These are phyloP conservation scores for Beris morrisii DNA, from an alignment of 2,888 invertebrate species.

Conservation along the genomic window DNA sequence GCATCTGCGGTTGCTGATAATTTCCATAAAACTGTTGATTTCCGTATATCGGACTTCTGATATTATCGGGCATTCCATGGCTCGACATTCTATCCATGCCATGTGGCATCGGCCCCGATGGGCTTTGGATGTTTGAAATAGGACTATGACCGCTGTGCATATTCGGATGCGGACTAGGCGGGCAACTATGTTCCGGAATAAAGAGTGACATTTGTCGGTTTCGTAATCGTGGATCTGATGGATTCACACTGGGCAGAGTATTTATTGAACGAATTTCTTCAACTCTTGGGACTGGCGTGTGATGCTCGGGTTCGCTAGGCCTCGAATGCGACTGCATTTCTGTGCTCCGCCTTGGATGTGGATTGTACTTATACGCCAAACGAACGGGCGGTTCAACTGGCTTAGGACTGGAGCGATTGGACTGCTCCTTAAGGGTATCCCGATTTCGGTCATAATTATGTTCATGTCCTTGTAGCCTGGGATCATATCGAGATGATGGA, in stretches of 20 bases:
- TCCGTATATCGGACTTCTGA: slow-evolving; percentile 1
- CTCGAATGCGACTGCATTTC: neutral
- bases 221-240: slow-evolving; percentile 38
- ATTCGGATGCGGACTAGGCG: neutral
- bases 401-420: neutral
- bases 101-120: slow-evolving; percentile 31
- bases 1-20: slow-evolving; percentile 10
- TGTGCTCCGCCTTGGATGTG: slow-evolving; percentile 47
- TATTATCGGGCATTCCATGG: slow-evolving; percentile 10
- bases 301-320: slow-evolving; percentile 38
- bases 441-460: too few relatives aligned
- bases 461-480: slow-evolving; percentile 2
- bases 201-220: slow-evolving; percentile 37
- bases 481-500: slow-evolving; percentile 3
- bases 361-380: slow-evolving; percentile 58
- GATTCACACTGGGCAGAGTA: slow-evolving; percentile 33
- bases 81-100: slow-evolving; percentile 17
- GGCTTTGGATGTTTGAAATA: slow-evolving; percentile 41
- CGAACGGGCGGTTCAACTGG: slow-evolving; percentile 40
- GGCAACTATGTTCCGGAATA: neutral
- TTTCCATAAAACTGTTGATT: slow-evolving; percentile 18
- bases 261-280: slow-evolving; percentile 24
- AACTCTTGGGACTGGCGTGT: slow-evolving; percentile 34
- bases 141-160: slow-evolving; percentile 37
- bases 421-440: too few relatives aligned